Conservation (phyloP, 2,113 vertebrate genomes). For the Aegotheles bennettii region DNA sequence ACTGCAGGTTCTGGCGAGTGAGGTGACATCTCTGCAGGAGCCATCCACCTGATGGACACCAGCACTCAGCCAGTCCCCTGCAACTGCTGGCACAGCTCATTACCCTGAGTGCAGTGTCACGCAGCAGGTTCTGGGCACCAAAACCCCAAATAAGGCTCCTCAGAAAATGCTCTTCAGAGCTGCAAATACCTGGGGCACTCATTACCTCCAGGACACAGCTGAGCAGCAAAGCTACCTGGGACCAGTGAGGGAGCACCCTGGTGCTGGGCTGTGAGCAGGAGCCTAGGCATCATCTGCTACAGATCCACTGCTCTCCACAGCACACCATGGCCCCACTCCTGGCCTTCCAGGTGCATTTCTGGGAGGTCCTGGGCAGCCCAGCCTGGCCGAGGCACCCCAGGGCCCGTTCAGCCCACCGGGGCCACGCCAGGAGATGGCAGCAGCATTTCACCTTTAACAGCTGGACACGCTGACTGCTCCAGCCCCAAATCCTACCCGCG, state of each 20-base stretch:
- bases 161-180: neutral
- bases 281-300: neutral
- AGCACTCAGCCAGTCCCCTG: rapidly evolving
- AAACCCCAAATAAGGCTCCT: neutral
- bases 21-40: neutral
- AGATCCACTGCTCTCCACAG: rapidly evolving
- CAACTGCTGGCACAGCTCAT: too few relatives aligned
- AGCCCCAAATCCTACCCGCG: rapidly evolving
- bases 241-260: rapidly evolving
- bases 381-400: rapidly evolving
- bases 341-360: rapidly evolving
- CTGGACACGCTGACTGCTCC: rapidly evolving
- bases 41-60: rapidly evolving
- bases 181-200: rapidly evolving
- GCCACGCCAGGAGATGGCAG: neutral
- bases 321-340: rapidly evolving
- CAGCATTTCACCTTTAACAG: rapidly evolving
- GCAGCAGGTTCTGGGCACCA: neutral
- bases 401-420: rapidly evolving
- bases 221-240: neutral
- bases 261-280: neutral
- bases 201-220: rapidly evolving
- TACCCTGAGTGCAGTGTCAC: rapidly evolving
- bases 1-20: rapidly evolving
- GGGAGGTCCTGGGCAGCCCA: neutral